phyloP scores from a whole-genome alignment of 92 coral and sea anemone species.

The Zoanthus solanderi region DNA sequence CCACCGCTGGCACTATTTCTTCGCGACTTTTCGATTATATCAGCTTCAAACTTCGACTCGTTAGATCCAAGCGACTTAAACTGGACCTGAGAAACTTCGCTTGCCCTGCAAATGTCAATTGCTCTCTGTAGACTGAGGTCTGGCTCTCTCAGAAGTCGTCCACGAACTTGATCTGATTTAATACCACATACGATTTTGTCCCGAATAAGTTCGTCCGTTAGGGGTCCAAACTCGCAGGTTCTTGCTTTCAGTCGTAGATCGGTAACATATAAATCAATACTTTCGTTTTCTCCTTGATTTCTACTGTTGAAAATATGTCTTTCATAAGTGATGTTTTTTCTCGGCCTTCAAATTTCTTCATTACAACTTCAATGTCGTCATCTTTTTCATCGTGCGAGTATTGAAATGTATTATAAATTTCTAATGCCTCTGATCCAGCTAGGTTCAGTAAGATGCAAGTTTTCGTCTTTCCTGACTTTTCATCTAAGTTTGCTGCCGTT shows the following conservation, averaged over 20 bases:
- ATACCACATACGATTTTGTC: slow-evolving; percentile 45
- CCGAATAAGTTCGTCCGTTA: slow-evolving; percentile 46
- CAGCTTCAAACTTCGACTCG: slow-evolving; percentile 13
- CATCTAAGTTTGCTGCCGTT: slow-evolving; percentile 31
- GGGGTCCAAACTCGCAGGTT: slow-evolving; percentile 28
- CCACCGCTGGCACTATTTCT: slow-evolving; percentile 2
- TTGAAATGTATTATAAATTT: slow-evolving; percentile 16
- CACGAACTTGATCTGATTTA: slow-evolving; percentile 39
- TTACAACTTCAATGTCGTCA: slow-evolving; percentile 31
- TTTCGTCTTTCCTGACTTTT: slow-evolving; percentile 21
- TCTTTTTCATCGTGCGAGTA: neutral
- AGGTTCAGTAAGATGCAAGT: slow-evolving; percentile 34
- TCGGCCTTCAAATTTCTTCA: slow-evolving; percentile 43
- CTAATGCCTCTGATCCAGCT: slow-evolving; percentile 46
- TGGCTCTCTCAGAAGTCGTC: slow-evolving; percentile 46
- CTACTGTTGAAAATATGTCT: slow-evolving; percentile 32
- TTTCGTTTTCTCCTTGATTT: slow-evolving; percentile 45
- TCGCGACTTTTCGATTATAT: slow-evolving; percentile 15
- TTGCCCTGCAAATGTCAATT: slow-evolving; percentile 6
- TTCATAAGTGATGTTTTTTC: slow-evolving; percentile 39
- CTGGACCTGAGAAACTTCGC: slow-evolving; percentile 32
- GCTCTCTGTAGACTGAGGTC: slow-evolving; percentile 44
- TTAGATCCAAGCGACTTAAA: slow-evolving; percentile 43
- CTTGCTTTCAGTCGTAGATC: slow-evolving; percentile 54
- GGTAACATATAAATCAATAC: slow-evolving; percentile 36